Percentiles rank a stretch among this genome's conserved stretches.
These are phyloP conservation scores for Nansenia antarctica DNA, from an alignment of 2,113 vertebrate genomes.

Conservation along the genomic window DNA sequence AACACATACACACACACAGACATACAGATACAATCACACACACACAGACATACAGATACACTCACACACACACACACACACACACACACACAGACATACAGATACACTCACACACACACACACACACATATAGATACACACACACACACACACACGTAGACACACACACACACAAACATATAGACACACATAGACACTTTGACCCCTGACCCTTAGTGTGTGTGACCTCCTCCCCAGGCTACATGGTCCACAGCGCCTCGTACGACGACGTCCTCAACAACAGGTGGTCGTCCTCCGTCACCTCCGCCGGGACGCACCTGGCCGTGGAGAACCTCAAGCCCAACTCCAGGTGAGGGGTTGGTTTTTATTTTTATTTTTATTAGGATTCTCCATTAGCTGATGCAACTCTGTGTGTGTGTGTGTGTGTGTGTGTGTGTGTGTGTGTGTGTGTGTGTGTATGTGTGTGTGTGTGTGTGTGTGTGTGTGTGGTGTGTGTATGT, in stretches of 20 bases:
- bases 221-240: slow-evolving; percentile 76
- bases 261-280: slow-evolving; percentile 96
- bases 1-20: too few species aligned
- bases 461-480: slow-evolving; percentile 3
- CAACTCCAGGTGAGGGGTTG: slow-evolving; percentile 85
- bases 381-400: too few species aligned
- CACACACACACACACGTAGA: too few species aligned
- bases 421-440: neutral
- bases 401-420: slow-evolving; percentile 4
- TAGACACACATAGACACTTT: neutral
- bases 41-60: too few species aligned
- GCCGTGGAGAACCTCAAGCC: slow-evolving; percentile 97
- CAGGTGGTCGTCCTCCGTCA: slow-evolving; percentile 90
- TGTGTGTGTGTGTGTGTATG: slow-evolving; percentile 2
- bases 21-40: too few species aligned
- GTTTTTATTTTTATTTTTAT: too few species aligned
- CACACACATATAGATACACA: too few species aligned
- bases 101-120: too few species aligned
- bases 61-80: too few species aligned
- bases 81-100: too few species aligned
- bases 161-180: too few species aligned
- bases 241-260: slow-evolving; percentile 94
- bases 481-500: neutral
- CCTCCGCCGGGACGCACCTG: slow-evolving; percentile 83
- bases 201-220: slow-evolving; percentile 1